phyloP scores from a whole-genome alignment of 2,888 invertebrate genomes.

The Hirtodrosophila alboralis region DNA sequence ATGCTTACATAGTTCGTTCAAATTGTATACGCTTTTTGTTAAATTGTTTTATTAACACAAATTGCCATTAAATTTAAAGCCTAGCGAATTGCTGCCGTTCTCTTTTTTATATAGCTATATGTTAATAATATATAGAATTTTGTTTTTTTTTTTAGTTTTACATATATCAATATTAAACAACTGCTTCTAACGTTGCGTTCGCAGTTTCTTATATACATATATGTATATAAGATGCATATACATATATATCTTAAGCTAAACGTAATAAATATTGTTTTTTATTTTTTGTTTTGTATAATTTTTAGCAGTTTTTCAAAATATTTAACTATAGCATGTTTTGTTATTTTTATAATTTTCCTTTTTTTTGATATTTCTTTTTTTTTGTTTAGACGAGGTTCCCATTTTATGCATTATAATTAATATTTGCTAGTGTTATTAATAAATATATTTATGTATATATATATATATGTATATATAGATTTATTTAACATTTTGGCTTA shows the following conservation, averaged over 20 bases:
- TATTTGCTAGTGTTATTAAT: constrained; percentile 77
- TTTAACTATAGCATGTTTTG: constrained; percentile 66
- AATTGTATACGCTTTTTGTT: constrained; percentile 65
- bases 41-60: constrained; percentile 32
- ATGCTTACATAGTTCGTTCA: constrained; percentile 50
- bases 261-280: constrained; percentile 60
- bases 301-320: constrained; percentile 66
- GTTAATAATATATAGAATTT: constrained; percentile 2
- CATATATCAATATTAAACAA: constrained; percentile 60
- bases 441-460: constrained; percentile 65
- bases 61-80: constrained; percentile 60
- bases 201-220: constrained; percentile 27
- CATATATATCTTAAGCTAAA: constrained; percentile 34
- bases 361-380: constrained; percentile 20
- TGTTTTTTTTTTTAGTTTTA: constrained; percentile 31
- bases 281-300: constrained; percentile 33
- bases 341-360: constrained; percentile 42
- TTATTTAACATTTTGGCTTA: constrained; percentile 56
- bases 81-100: constrained; percentile 54
- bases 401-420: constrained; percentile 66
- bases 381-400: constrained; percentile 57
- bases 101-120: not conserved
- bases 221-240: constrained; percentile 16
- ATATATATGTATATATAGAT: constrained; percentile 22
- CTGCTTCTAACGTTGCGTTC: constrained; percentile 57